Evolutionary conservation across 2,797 vertebrate species (phyloP), one percentile per base, ranked within the genome.

Genomic region (Rhinophrynus dorsalis): DNA sequence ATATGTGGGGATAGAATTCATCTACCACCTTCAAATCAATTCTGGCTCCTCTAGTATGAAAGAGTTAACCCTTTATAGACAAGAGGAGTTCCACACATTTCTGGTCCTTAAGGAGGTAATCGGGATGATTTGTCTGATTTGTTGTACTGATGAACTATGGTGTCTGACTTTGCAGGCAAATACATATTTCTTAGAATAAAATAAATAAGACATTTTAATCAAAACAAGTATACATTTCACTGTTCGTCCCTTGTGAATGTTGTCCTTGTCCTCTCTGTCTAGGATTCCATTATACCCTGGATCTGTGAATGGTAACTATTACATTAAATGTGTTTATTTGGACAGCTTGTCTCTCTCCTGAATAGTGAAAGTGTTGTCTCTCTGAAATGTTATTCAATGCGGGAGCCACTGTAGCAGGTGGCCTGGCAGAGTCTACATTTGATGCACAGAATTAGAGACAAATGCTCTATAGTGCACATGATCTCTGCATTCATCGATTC

Each of bases 371-470:
- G 38, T 56, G 68, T 70, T 70, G 29, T 62, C 37, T 63, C 21
- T 63, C 50, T 29, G 59, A 62, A 70, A 70, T 52, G 50, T 47
- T 63, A 35, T 68, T 68, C 21, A 60, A 68, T 52, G 29, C 50
- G 17, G 47, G 30, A 59, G 55, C 47, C 55, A 52, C 57, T 54
- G 57, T 55, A 45, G 58, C 67, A 69, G 67, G 67, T 69, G 68
- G 68, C 68, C 38, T 70, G 68, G 68, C 68, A 63, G 27, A 63
- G 23, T 26, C 48, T 23, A 48, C 7, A 47, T 37, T 29, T 15
- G 50, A 69, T 42, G 40, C 17, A 62, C 38, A 54, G 67, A 62
- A 27, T n/a, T 24, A 55, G 33, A 63, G 52, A 60, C 45, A 70
- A 70, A 55, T 27, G 17, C 58, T 54, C 48, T 17, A 62, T 11